Evolutionary conservation across 2,888 invertebrate genomes (phyloP).

Genomic region (Drosophila anomalata): DNA sequence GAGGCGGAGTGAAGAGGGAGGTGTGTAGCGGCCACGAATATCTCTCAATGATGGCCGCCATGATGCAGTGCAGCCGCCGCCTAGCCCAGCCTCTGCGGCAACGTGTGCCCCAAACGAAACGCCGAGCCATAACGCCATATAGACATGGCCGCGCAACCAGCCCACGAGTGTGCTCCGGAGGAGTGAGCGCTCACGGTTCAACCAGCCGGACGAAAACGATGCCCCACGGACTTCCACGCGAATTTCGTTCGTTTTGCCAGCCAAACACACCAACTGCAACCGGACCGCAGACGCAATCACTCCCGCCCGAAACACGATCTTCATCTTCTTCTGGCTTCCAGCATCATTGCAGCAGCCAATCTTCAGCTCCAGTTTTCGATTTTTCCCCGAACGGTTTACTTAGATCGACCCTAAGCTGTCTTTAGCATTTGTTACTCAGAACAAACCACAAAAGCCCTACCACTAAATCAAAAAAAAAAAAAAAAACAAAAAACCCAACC

Average conservation of each 20-base stretch:
- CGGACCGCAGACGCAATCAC: slow-evolving; percentile 7
- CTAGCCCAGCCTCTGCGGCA: neutral
- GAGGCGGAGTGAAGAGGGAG: neutral
- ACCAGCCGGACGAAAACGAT: neutral
- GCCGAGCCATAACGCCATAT: slow-evolving; percentile 20
- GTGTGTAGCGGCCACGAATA: slow-evolving; percentile 1
- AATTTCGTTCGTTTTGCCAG: neutral
- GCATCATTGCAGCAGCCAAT: slow-evolving; percentile 11
- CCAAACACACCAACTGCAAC: neutral
- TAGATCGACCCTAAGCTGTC: slow-evolving; percentile 28
- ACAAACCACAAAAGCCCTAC: neutral
- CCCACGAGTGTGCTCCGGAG: slow-evolving; percentile 20
- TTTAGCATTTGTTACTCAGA: slow-evolving; percentile 30
- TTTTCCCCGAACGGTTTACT: slow-evolving; percentile 20
- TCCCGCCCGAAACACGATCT: slow-evolving; percentile 21
- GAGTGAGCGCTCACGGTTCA: slow-evolving; percentile 9
- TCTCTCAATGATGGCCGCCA: slow-evolving; percentile 13
- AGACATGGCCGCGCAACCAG: slow-evolving; percentile 8
- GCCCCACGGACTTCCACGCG: no score
- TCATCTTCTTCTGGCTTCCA: slow-evolving; percentile 20
- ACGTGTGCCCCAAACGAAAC: slow-evolving; percentile 22
- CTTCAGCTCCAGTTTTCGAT: slow-evolving; percentile 29
- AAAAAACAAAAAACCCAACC: neutral
- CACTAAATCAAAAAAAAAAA: neutral
- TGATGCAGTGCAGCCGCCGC: slow-evolving; percentile 22